Base-by-base conservation (phyloP, 2,888 invertebrate genomes). In the Hipparchia sbordonii region DNA sequence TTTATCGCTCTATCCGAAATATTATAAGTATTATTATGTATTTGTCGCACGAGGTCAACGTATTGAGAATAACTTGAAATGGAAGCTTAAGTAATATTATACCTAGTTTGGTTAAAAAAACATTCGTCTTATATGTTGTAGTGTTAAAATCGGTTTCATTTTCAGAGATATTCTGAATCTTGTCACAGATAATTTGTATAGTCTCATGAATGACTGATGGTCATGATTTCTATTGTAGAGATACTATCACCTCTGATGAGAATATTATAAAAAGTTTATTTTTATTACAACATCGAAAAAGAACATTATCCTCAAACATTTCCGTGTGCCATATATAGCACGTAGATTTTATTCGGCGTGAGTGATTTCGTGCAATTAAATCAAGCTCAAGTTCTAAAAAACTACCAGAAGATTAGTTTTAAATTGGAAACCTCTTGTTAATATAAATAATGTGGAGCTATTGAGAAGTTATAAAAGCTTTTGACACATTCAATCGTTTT, bases 391-490 rank as follows among this genome's bases (percentile, higher is more conserved):
- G 67, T 59, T 67, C 12, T 46, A 59, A 57, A 67, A 56, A 59
- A 67, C 23, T 46, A 57, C 12, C 46, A 62, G 67, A 46, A 62
- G 54, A 13, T 62, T 60, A 65, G 51, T 59, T 59, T 51, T 59
- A 23, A 48, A 61, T 73, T 59, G 65, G 56, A 73, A 72, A 72
- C 67, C 45, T 48, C 46, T 39, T 2, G 39, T 39, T 39, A 39
- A 39, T 39, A 39, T 5, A 48, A 59, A 67, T 59, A 67, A 48
- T 67, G 70, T 67, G 62, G 56, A 45, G 62, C 46, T 23, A 74
- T 72, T 67, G 70, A 59, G 62, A 51, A 45, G 62, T 33, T 23
- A 74, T 72, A 63, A 45, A 67, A 70, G 56, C 70, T 59, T 72
- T 74, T 45, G 67, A 72, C 59, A 60, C 62, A 8, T 62, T 59